Conservation (phyloP, 2,797 vertebrate species). For the Cygnus olor region DNA sequence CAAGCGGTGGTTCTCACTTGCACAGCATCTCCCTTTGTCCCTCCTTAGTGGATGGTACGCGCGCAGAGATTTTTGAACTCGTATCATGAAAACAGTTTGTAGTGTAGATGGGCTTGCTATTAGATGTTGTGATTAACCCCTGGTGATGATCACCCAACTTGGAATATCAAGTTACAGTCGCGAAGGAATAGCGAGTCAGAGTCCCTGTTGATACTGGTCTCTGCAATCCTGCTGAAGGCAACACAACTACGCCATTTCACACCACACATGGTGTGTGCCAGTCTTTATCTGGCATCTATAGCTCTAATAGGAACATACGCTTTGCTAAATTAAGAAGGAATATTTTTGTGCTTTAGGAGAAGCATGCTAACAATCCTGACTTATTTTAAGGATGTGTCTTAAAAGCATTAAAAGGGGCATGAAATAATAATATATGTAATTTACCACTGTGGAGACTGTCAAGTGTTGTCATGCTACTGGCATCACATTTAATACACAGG, state of each 20-base stretch:
- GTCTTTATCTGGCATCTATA: constrained; percentile 30
- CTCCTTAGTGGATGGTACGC: background rate
- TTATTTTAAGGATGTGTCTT: constrained; percentile 59
- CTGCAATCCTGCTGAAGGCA: constrained; percentile 15
- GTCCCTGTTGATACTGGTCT: background rate
- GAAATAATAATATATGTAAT: constrained; percentile 63
- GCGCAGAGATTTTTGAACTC: background rate
- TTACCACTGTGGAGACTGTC: constrained; percentile 43
- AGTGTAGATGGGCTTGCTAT: background rate
- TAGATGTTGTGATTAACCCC: background rate
- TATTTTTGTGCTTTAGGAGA: constrained; percentile 47
- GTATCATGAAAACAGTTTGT: background rate
- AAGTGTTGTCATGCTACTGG: constrained; percentile 63
- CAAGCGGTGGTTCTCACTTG: background rate
- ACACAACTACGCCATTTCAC: constrained; percentile 7
- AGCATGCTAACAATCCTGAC: constrained; percentile 12
- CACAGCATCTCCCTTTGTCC: background rate
- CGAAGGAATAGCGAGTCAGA: background rate
- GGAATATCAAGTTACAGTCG: background rate
- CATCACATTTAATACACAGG: constrained; percentile 48
- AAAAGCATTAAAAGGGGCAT: constrained; percentile 38
- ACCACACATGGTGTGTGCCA: constrained; percentile 29
- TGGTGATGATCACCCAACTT: background rate
- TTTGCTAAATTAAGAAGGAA: constrained; percentile 52
- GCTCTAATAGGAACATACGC: constrained; percentile 43